Evolutionary conservation across 2,888 invertebrate genomes (phyloP).

Genomic region (Eupithecia centaureata): DNA sequence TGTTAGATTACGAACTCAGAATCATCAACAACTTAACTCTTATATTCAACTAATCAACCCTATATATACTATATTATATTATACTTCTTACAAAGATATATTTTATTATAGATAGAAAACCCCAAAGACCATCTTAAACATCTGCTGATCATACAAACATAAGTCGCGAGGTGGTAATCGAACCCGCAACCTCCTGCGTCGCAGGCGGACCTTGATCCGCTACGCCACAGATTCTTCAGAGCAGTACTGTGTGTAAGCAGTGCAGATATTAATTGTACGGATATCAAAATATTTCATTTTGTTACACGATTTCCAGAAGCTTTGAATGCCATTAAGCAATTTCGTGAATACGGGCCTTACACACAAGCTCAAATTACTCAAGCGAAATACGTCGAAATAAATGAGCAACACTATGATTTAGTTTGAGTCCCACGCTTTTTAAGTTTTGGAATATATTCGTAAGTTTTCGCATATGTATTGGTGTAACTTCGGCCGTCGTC

Average conservation of each 20-base stretch:
- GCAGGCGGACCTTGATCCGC: too few species aligned
- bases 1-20: too few species aligned
- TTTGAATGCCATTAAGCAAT: neutral
- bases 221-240: too few species aligned
- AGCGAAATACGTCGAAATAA: neutral
- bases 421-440: neutral
- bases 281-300: neutral
- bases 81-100: too few species aligned
- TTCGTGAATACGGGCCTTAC: neutral
- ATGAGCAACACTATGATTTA: neutral
- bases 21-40: too few species aligned
- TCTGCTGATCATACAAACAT: too few species aligned
- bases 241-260: neutral
- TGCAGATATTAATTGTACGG: neutral
- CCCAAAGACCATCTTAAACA: too few species aligned
- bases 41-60: too few species aligned
- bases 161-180: too few species aligned
- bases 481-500: neutral
- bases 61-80: too few species aligned
- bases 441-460: neutral
- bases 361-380: neutral
- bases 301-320: neutral
- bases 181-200: too few species aligned
- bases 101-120: too few species aligned
- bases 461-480: constrained; percentile 2